These are phyloP conservation scores for Neria commutata DNA, from an alignment of 2,888 invertebrate species.

Conservation along the genomic window DNA sequence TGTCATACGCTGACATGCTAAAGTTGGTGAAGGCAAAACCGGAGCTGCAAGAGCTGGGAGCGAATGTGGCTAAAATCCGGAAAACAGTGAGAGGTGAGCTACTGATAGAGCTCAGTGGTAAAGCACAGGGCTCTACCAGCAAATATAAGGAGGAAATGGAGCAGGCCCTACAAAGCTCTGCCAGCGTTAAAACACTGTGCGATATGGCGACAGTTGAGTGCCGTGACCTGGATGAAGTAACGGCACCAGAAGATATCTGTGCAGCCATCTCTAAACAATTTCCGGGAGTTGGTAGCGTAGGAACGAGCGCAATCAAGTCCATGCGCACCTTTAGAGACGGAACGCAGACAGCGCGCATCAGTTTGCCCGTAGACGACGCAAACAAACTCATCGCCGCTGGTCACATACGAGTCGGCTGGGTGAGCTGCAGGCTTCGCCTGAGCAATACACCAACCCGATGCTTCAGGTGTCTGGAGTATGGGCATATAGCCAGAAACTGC, in stretches of 20 bases:
- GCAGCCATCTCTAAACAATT: neutral
- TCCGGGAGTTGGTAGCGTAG: neutral
- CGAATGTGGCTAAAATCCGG: slow-evolving; percentile 1
- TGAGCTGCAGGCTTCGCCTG: neutral
- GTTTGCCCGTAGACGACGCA: neutral
- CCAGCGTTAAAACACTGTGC: neutral
- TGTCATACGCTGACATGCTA: slow-evolving; percentile 8
- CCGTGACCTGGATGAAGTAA: neutral
- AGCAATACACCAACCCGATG: slow-evolving; percentile 2
- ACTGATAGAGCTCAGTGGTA: neutral
- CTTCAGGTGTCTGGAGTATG: slow-evolving; percentile 6
- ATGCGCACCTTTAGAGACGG: neutral
- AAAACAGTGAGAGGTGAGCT: slow-evolving; percentile 6
- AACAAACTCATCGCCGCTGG: neutral
- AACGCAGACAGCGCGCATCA: neutral
- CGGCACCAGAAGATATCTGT: neutral
- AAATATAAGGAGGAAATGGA: slow-evolving; percentile 1
- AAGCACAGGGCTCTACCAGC: neutral
- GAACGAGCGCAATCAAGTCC: neutral
- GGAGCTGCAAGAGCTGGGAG: slow-evolving; percentile 7
- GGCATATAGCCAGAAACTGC: slow-evolving; percentile 4
- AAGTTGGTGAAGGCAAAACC: slow-evolving; percentile 8
- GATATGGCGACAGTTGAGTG: neutral
- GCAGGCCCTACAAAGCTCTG: neutral
- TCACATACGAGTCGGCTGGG: slow-evolving; percentile 1